Evolutionary conservation across 1,140 invertebrate genomes (phyloP).

Genomic region (Halotydeus destructor): DNA sequence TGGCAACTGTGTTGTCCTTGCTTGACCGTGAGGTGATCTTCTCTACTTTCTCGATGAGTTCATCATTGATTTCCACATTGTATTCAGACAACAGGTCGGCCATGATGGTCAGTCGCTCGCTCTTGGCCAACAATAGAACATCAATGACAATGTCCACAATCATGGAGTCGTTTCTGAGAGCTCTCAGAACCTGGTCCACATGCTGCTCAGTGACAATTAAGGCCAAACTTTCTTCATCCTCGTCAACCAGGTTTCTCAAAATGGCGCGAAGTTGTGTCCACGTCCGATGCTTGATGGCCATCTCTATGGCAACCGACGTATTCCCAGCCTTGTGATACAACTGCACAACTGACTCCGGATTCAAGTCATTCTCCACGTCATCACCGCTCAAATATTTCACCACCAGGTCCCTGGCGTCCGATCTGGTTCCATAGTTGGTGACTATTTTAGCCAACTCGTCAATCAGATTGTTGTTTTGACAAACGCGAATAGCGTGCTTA

Average conservation of each 20-base stretch:
- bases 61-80: conserved; percentile 58
- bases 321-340: conserved; percentile 41
- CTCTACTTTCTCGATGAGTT: conserved; percentile 59
- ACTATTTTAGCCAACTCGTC: conserved; percentile 27
- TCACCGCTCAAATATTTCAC: background rate
- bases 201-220: background rate
- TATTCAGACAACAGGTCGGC: conserved; percentile 31
- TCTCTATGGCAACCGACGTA: conserved; percentile 71
- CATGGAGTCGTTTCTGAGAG: conserved; percentile 5
- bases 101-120: background rate
- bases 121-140: conserved; percentile 2
- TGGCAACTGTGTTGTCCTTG: no score
- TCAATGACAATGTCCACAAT: conserved; percentile 15
- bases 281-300: conserved; percentile 50
- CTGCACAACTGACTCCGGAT: conserved; percentile 5
- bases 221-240: background rate
- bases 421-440: conserved; percentile 6
- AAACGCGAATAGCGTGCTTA: conserved; percentile 67
- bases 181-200: conserved; percentile 1
- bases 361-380: background rate
- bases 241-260: background rate
- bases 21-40: no score
- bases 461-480: conserved; percentile 58
- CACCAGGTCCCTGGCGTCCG: conserved; percentile 8
- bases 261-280: conserved; percentile 9